phyloP scores from a whole-genome alignment of 2,888 invertebrate species.

The Eristalis intricaria region DNA sequence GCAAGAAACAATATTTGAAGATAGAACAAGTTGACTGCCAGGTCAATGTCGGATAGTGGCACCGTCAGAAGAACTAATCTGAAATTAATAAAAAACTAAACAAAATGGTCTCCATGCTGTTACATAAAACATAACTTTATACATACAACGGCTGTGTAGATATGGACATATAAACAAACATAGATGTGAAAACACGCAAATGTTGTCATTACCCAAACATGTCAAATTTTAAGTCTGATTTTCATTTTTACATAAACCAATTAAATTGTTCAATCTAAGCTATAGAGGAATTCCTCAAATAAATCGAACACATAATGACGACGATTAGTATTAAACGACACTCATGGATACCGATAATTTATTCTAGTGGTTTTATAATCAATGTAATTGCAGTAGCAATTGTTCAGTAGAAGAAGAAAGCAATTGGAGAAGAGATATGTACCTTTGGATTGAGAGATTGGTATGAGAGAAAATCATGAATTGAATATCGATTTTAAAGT shows the following conservation, averaged over 20 bases:
- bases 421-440: slow-evolving; percentile 37
- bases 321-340: slow-evolving; percentile 58
- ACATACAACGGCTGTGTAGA: too few species aligned
- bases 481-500: background rate
- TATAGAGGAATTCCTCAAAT: slow-evolving; percentile 46
- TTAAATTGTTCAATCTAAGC: slow-evolving; percentile 49
- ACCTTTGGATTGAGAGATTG: slow-evolving; percentile 26
- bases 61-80: too few species aligned
- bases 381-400: slow-evolving; percentile 49
- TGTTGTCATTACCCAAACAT: background rate
- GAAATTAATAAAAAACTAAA: too few species aligned
- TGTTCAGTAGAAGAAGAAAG: slow-evolving; percentile 7
- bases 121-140: too few species aligned
- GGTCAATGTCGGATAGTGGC: too few species aligned
- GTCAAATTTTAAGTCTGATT: slow-evolving; percentile 5
- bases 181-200: too few species aligned
- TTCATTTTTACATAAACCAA: slow-evolving; percentile 43
- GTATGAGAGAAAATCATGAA: background rate
- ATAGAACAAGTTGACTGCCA: too few species aligned
- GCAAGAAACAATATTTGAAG: too few species aligned
- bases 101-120: too few species aligned
- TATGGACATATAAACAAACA: too few species aligned
- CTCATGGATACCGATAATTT: slow-evolving; percentile 59
- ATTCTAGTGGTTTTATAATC: slow-evolving; percentile 67
- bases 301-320: slow-evolving; percentile 61